Evolutionary conservation across 2,113 vertebrate species (phyloP), one percentile per base, ranked within the genome.

Genomic region (Casuarius casuarius): DNA sequence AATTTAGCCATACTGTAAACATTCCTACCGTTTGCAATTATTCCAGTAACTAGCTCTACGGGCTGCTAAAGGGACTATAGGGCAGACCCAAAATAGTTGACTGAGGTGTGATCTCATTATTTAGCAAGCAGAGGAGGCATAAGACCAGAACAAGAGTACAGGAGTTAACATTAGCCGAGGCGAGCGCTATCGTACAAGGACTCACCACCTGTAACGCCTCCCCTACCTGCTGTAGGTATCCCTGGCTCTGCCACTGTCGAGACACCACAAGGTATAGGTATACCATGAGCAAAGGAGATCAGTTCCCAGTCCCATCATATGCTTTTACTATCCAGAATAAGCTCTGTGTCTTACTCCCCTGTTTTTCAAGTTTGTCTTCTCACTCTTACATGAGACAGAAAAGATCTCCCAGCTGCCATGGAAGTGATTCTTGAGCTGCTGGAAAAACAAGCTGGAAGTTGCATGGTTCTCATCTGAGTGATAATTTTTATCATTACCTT

Each of bases 331-430:
- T 79, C 87, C n/a, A 85, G 63, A 92, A 91, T 38, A 59, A 95
- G 40, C 28, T 90, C 63, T 59, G 23, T 35, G 38, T 71, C 74
- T 68, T 35, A 9, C 62, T 84, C 58, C 19, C 67, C 26, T 82
- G 74, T 82, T 95, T 96, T 94, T 89, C 95, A 95, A 83, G 78
- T 91, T 83, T 40, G 33, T 38, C 84, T 87, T 93, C 94, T 84
- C 48, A 3, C 86, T 52, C 66, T 44, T 71, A 84, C 25, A 19
- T 35, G 33, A 81, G 56, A 66, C 52, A 68, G 71, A 70, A 93
- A 76, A 40, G 28, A 54, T 87, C 1, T 1, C 66, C 63, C 40
- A 15, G 48, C 68, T 58, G 10, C 48, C 13, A 0, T 1, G 20
- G 56, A 70, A 90, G 46, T 68, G 62, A 19, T 59, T 51, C 25